A percentile compares a stretch with the other conserved stretches of the same genome.
Evolutionary conservation across 2,113 vertebrate genomes (phyloP).

Genomic region (Xiphophorus couchianus): DNA sequence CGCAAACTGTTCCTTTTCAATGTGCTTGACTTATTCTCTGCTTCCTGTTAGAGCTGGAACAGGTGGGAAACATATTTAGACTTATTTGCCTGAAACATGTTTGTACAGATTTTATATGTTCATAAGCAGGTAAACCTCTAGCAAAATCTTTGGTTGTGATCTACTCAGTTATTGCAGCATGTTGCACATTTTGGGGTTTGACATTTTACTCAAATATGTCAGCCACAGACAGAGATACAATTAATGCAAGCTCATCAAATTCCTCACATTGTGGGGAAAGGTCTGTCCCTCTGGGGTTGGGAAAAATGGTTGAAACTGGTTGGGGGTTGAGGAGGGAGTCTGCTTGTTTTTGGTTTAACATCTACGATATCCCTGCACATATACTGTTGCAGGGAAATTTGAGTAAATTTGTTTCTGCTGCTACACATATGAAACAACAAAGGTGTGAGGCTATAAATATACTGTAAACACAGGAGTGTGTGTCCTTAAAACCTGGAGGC

Average conservation of each 20-base stretch:
- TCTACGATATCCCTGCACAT: constrained; percentile 29
- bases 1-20: constrained; percentile 1
- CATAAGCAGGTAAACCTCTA: neutral
- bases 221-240: constrained; percentile 41
- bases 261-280: constrained; percentile 67
- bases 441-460: constrained; percentile 73
- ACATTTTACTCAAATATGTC: constrained; percentile 48
- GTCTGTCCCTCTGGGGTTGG: constrained; percentile 48
- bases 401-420: constrained; percentile 16
- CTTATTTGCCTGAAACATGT: constrained; percentile 7
- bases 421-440: constrained; percentile 32
- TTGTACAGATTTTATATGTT: neutral
- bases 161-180: neutral
- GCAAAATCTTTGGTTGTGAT: neutral
- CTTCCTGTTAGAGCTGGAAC: constrained; percentile 15
- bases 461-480: constrained; percentile 45
- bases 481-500: constrained; percentile 26
- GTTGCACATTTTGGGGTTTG: constrained; percentile 27
- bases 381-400: constrained; percentile 5
- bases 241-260: constrained; percentile 74
- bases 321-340: neutral
- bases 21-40: constrained; percentile 19
- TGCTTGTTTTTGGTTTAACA: constrained; percentile 20
- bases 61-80: neutral
- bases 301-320: constrained; percentile 44